Evolutionary conservation across 2,797 vertebrate genomes (phyloP), one percentile per base, ranked within the genome.

Genomic region (Heliangelus exortis): DNA sequence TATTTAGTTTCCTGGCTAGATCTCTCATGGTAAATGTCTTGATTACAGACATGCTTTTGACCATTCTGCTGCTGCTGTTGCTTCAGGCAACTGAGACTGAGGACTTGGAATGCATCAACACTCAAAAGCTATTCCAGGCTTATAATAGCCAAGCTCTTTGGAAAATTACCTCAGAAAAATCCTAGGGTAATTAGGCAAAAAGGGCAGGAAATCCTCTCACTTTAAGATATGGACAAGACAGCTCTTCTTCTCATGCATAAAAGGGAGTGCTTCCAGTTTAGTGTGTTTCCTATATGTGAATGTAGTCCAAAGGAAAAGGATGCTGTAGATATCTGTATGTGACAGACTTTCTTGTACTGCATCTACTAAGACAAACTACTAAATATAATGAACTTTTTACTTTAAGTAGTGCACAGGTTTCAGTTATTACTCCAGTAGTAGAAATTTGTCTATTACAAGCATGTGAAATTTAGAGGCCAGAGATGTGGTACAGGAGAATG

Each of bases 151-250:
- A 93, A 73, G 26, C 50, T 83, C 82, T 80, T 93, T 80, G 94
- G 92, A 96, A 95, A 96, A 94, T 90, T 83, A 89, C 61, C 59
- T 95, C 89, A 90, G 87, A 73, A 91, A 87, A 94, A 83, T 92
- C 84, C 12, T 34, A 26, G 21, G 82, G 78, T 74, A 84, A 84
- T 92, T 66, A 54, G 62, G 59, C 58, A 81, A 29, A 84, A 91
- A 88, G 68, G 31, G 50, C 78, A 89, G 92, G 68, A 95, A 91
- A 69, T 61, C 54, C 36, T 12, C 36, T 66, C n/a, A 26, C 9
- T 82, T 84, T 55, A 48, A 79, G 63, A n/a, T 34, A 15, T 0
- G 1, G 58, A 22, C 55, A 67, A 79, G 47, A 17, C 81, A 65
- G 29, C 50, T 72, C 8, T 31, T 79, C 65, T 92, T 79, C 61